These are phyloP conservation scores for Neoscelio sp. DNA, from an alignment of 2,888 invertebrate species.

Conservation along the genomic window DNA sequence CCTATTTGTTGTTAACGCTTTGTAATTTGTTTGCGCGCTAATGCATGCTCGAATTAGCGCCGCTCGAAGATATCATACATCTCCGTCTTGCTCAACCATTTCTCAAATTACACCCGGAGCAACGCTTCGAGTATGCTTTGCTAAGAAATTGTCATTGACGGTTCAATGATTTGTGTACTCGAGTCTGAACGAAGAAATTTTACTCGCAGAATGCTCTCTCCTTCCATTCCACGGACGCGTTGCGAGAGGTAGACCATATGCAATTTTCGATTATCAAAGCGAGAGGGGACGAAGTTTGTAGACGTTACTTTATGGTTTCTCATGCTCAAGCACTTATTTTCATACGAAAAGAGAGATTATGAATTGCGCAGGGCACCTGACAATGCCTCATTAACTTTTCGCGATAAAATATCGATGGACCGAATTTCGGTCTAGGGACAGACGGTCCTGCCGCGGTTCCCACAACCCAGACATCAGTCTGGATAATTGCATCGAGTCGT, in stretches of 20 bases:
- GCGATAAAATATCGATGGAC: slow-evolving; percentile 27
- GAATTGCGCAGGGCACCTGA: slow-evolving; percentile 79
- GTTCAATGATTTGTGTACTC: slow-evolving; percentile 37
- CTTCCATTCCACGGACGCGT: background rate
- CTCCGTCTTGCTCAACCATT: slow-evolving; percentile 1
- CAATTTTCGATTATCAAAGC: background rate
- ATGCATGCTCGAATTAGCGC: slow-evolving; percentile 22
- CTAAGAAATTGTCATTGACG: slow-evolving; percentile 44
- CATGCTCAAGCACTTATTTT: slow-evolving; percentile 60
- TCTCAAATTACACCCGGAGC: slow-evolving; percentile 22
- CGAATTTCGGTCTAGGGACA: too few species aligned
- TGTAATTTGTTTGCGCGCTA: slow-evolving; percentile 39
- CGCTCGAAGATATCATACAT: background rate
- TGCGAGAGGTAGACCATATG: too few species aligned
- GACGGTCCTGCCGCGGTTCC: too few species aligned
- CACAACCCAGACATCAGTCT: background rate
- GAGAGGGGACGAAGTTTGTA: background rate
- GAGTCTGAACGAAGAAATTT: slow-evolving; percentile 6
- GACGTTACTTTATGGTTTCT: background rate
- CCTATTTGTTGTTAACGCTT: slow-evolving; percentile 41
- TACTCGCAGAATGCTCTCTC: background rate
- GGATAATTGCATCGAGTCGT: slow-evolving; percentile 12
- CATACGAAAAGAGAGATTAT: slow-evolving; percentile 73
- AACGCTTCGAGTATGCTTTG: background rate
- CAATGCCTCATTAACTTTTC: slow-evolving; percentile 65